Conservation (phyloP, 2,888 invertebrate genomes). For the Petrophora chlorosata region DNA sequence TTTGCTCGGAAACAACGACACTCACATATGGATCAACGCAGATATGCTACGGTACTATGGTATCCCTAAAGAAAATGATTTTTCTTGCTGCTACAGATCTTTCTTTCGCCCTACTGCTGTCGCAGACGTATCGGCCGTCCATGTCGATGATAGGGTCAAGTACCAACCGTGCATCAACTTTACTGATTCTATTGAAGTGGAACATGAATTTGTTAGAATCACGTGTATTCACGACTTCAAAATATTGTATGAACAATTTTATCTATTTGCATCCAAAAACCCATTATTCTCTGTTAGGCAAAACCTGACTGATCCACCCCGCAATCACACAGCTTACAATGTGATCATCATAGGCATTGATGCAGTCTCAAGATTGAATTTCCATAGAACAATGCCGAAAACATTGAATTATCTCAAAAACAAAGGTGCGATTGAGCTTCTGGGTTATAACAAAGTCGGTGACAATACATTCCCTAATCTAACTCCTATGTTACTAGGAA, state of each 20-base stretch:
- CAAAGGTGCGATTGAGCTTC: slow-evolving; percentile 88
- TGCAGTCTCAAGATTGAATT: slow-evolving; percentile 93
- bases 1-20: slow-evolving; percentile 83
- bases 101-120: slow-evolving; percentile 82
- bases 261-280: slow-evolving; percentile 84
- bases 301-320: slow-evolving; percentile 40
- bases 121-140: slow-evolving; percentile 68
- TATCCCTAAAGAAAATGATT: slow-evolving; percentile 62
- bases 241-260: slow-evolving; percentile 86
- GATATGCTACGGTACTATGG: slow-evolving; percentile 76
- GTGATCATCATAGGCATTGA: slow-evolving; percentile 93
- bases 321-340: slow-evolving; percentile 77
- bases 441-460: slow-evolving; percentile 96
- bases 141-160: slow-evolving; percentile 74
- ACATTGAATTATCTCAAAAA: slow-evolving; percentile 85
- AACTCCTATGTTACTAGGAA: slow-evolving; percentile 90
- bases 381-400: slow-evolving; percentile 92
- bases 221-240: slow-evolving; percentile 80
- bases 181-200: slow-evolving; percentile 63
- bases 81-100: slow-evolving; percentile 85
- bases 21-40: slow-evolving; percentile 82
- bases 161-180: slow-evolving; percentile 80
- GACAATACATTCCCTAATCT: slow-evolving; percentile 97
- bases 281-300: slow-evolving; percentile 40
- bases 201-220: slow-evolving; percentile 88